phyloP scores from a whole-genome alignment of 2,797 vertebrate species.

The Pangasius macronema region DNA sequence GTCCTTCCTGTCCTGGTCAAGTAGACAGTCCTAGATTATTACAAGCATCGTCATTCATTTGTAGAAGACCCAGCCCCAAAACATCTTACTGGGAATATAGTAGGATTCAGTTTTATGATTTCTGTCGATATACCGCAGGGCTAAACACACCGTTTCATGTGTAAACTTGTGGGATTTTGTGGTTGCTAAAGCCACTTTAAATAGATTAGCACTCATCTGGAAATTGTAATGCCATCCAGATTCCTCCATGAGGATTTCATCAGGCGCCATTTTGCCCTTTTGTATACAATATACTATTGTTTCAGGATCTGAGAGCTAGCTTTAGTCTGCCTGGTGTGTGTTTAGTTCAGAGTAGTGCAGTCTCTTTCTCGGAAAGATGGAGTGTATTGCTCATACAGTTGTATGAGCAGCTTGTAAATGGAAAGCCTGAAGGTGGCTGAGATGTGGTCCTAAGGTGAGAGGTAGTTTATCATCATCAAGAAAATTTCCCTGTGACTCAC shows the following conservation, averaged over 20 bases:
- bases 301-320: not conserved
- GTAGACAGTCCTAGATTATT: not conserved
- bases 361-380: conserved; percentile 21
- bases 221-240: conserved; percentile 28
- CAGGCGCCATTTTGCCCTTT: not conserved
- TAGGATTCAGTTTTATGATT: conserved; percentile 14
- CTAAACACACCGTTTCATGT: conserved; percentile 23
- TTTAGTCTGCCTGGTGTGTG: not conserved
- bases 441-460: conserved; percentile 22
- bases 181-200: conserved; percentile 26
- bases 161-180: conserved; percentile 17
- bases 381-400: not conserved
- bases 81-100: conserved; percentile 5
- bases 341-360: not conserved
- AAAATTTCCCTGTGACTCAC: not conserved
- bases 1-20: not conserved
- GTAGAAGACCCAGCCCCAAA: not conserved
- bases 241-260: conserved; percentile 13
- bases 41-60: no score
- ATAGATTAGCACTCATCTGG: conserved; percentile 28
- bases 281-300: conserved; percentile 23
- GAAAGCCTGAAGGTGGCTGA: conserved; percentile 13
- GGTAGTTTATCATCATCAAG: conserved; percentile 14
- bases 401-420: not conserved
- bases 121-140: not conserved